These are phyloP conservation scores for Dreissena polymorpha DNA, from an alignment of 1,140 invertebrate species.

Conservation along the genomic window DNA sequence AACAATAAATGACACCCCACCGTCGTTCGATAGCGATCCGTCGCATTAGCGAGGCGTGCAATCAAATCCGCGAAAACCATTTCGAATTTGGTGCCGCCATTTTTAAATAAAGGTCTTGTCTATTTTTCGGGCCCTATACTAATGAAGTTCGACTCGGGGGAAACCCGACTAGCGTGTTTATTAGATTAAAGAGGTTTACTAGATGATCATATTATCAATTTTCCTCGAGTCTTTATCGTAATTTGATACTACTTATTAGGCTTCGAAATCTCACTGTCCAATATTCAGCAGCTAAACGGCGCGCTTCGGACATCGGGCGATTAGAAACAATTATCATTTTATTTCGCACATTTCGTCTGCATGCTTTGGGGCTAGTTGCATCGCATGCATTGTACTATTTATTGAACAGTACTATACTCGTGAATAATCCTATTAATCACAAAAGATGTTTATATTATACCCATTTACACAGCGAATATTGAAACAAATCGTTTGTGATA, in stretches of 20 bases:
- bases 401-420: too few species aligned
- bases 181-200: conserved; percentile 55
- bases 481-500: too few species aligned
- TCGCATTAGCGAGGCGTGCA: conserved; percentile 18
- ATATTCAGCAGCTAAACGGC: background rate
- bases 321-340: too few species aligned
- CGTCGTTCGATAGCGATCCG: conserved; percentile 31
- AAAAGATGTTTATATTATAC: too few species aligned
- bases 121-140: background rate
- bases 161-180: conserved; percentile 43
- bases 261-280: conserved; percentile 33
- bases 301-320: too few species aligned
- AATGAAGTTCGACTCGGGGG: conserved; percentile 48
- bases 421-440: too few species aligned
- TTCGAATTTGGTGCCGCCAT: background rate
- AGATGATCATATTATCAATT: conserved; percentile 53
- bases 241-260: conserved; percentile 44
- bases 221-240: conserved; percentile 49
- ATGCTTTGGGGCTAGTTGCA: too few species aligned
- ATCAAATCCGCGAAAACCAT: conserved; percentile 29
- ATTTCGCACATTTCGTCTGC: too few species aligned
- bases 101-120: conserved; percentile 7
- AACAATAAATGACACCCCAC: conserved; percentile 1
- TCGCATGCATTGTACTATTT: too few species aligned
- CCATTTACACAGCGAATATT: too few species aligned